A percentile compares a stretch with the other conserved stretches of the same genome.
These are phyloP conservation scores for Leistus spinibarbis DNA, from an alignment of 2,888 invertebrate genomes.

Conservation along the genomic window DNA sequence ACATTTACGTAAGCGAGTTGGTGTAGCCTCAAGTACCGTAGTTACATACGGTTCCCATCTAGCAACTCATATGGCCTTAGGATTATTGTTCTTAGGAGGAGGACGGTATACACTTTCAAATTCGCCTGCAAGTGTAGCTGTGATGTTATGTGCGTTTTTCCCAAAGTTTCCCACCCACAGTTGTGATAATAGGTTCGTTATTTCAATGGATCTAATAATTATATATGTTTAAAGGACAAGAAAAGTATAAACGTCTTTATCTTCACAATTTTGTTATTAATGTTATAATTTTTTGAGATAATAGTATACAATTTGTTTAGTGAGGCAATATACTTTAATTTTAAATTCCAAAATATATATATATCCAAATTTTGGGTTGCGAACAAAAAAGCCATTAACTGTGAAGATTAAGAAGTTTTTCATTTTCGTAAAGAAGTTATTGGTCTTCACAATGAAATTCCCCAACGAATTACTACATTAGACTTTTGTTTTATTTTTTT, in stretches of 20 bases:
- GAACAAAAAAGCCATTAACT: constrained; percentile 8
- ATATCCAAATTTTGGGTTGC: no score
- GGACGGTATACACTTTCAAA: constrained; percentile 86
- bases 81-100: constrained; percentile 91
- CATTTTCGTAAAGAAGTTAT: no score
- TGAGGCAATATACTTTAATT: no score
- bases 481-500: constrained; percentile 2
- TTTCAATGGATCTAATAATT: no score
- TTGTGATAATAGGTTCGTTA: constrained; percentile 85
- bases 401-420: not conserved
- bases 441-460: no score
- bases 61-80: constrained; percentile 94
- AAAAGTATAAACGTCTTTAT: no score
- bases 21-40: constrained; percentile 69
- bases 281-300: not conserved
- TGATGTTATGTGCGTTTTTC: constrained; percentile 90
- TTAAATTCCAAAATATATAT: no score
- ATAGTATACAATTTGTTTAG: not conserved
- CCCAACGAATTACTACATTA: not conserved
- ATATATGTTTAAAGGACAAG: no score
- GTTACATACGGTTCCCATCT: constrained; percentile 91
- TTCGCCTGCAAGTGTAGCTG: constrained; percentile 84
- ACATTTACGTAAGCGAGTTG: constrained; percentile 81
- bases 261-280: constrained; percentile 11
- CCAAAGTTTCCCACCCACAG: constrained; percentile 97